A percentile compares a stretch with the other conserved stretches of the same genome.
Evolutionary conservation across 2,797 vertebrate species (phyloP).

Genomic region (Helicolenus hilgendorfi): DNA sequence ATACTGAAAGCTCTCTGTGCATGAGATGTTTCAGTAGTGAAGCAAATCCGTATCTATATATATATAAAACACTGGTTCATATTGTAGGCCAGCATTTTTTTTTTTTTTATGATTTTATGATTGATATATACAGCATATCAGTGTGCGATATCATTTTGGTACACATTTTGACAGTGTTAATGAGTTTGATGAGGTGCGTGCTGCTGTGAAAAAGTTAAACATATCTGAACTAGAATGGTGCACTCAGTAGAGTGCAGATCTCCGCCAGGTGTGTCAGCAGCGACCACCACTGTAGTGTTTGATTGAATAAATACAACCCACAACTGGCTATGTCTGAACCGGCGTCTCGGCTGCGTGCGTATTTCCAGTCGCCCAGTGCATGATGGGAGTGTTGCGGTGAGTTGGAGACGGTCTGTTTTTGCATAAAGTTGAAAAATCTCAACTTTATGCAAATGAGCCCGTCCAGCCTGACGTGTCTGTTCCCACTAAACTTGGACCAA

Average conservation of each 20-base stretch:
- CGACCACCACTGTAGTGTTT: too few relatives aligned
- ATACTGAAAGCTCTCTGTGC: constrained; percentile 85
- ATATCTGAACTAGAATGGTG: constrained; percentile 57
- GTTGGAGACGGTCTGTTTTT: background rate
- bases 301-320: too few relatives aligned
- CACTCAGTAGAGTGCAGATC: background rate
- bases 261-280: background rate
- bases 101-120: constrained; percentile 76
- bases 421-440: background rate
- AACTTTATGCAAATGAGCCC: background rate
- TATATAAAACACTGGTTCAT: constrained; percentile 62
- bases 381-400: background rate
- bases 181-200: constrained; percentile 43
- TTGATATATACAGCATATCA: constrained; percentile 67
- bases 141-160: constrained; percentile 70
- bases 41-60: constrained; percentile 52
- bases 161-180: constrained; percentile 49
- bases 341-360: background rate
- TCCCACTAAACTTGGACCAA: background rate
- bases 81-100: constrained; percentile 67
- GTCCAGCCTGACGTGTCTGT: background rate
- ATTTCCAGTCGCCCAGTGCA: background rate
- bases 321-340: too few relatives aligned
- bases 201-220: constrained; percentile 40
- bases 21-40: constrained; percentile 79